phyloP scores from a whole-genome alignment of 2,888 invertebrate species.

The Andrena fulva region DNA sequence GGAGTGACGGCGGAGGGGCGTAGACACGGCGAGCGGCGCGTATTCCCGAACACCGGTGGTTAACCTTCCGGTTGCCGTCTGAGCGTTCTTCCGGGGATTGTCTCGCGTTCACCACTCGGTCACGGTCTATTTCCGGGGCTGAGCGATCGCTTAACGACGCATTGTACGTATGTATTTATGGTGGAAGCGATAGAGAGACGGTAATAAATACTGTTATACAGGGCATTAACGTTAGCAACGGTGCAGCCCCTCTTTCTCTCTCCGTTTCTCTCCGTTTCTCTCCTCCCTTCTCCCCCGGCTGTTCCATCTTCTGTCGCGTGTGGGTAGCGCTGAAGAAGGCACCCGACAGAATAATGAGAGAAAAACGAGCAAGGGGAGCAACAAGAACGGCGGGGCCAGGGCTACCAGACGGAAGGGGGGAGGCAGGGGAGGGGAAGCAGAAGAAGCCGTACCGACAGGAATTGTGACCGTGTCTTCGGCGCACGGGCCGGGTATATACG shows the following conservation, averaged over 20 bases:
- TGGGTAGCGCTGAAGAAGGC: slow-evolving; percentile 45
- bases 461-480: slow-evolving; percentile 29
- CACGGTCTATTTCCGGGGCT: slow-evolving; percentile 80
- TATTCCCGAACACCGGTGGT: slow-evolving; percentile 65
- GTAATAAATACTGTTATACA: slow-evolving; percentile 78
- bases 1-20: background rate
- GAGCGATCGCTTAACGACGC: slow-evolving; percentile 80
- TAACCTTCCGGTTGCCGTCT: slow-evolving; percentile 75
- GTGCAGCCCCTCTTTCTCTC: slow-evolving; percentile 29
- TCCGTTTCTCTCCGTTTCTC: slow-evolving; percentile 21
- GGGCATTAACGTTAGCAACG: slow-evolving; percentile 69
- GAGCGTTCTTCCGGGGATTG: slow-evolving; percentile 81
- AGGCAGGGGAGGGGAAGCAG: background rate
- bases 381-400: background rate
- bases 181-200: slow-evolving; percentile 76
- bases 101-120: slow-evolving; percentile 75
- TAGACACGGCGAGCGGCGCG: slow-evolving; percentile 39
- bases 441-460: slow-evolving; percentile 33
- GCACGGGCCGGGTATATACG: background rate
- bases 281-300: too few species aligned
- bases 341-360: slow-evolving; percentile 63
- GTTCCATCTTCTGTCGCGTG: slow-evolving; percentile 37
- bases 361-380: slow-evolving; percentile 36
- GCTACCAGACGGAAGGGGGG: background rate
- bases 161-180: slow-evolving; percentile 82